Base-by-base conservation (phyloP, 2,888 invertebrate species). In the Lasioglossum pauxillum region DNA sequence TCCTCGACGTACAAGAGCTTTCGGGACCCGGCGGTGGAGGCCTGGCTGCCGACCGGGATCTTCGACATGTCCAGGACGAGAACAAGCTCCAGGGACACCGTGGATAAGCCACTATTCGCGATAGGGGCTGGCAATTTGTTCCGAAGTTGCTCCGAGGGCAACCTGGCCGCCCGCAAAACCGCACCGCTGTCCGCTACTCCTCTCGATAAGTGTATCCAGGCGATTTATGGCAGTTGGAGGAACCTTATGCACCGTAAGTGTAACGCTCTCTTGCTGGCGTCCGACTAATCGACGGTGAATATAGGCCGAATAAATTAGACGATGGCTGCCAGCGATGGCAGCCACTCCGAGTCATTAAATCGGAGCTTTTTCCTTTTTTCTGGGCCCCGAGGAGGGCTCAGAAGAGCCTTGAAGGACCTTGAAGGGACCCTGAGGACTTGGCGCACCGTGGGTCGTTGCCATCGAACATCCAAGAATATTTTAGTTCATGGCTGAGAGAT, bases 201-300 rank as follows among this genome's bases (percentile, higher is more conserved):
- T 46, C 95, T 96, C 90, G 97, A 97, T 95, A 97, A 97, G 95
- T 97, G 97, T 95, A 97, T 97, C 90, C 97, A 97, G 92, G 97
- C 97, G 87, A 96, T 97, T 92, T 97, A 97, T 94, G 97, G 97
- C 90, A 97, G 97, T 95, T 97, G 97, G 97, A 97, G 97, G 95
- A 98, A 97, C 95, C 96, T 97, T 90, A 96, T 97, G 94, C 96
- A 97, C 96, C 96, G 97, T 97, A 97, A 97, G 97, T 91, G 83
- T 72, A 60, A 77, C 71, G 53, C 46, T 41, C 64, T 35, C n/a
- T 23, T 31, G 38, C 23, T 44, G 44, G 76, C 67, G 75, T 53
- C 53, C 69, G 69, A 49, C 53, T 75, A 57, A 38, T 73, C 64
- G 41, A 14, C 19, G 53, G 31, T 44, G 76, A 75, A 78, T 72